Percentiles rank a stretch among this genome's conserved stretches.
phyloP scores from a whole-genome alignment of 2,797 vertebrate species.

The Choloepus didactylus region DNA sequence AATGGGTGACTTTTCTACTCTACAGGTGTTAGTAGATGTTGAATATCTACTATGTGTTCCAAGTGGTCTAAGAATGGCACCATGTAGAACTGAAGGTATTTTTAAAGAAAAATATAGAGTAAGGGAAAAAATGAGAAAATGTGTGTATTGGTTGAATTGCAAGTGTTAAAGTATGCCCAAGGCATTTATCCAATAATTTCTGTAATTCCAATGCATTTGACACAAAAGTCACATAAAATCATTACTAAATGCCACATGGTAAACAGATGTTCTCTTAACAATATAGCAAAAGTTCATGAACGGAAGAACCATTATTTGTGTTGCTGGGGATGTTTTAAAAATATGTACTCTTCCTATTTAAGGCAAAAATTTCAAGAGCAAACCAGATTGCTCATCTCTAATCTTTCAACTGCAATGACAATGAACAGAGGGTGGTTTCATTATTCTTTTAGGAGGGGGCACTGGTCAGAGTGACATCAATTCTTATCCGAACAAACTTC shows the following conservation, averaged over 20 bases:
- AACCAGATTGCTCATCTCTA: conserved; percentile 56
- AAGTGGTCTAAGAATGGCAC: not conserved
- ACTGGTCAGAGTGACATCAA: conserved; percentile 17
- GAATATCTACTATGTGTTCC: conserved; percentile 39
- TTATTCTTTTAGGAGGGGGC: not conserved
- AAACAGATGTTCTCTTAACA: conserved; percentile 61
- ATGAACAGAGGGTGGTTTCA: not conserved
- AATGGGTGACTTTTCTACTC: conserved; percentile 37
- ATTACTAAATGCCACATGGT: conserved; percentile 26
- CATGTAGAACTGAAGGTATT: not conserved
- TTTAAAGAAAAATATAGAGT: conserved; percentile 6
- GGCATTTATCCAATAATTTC: conserved; percentile 33
- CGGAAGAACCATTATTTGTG: conserved; percentile 36
- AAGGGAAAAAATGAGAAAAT: not conserved
- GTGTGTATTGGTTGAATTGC: not conserved
- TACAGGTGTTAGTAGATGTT: conserved; percentile 35
- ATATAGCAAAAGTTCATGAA: conserved; percentile 67
- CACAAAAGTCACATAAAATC: not conserved
- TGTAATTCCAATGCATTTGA: conserved; percentile 50
- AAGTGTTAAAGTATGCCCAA: conserved; percentile 56
- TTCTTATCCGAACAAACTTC: not conserved
- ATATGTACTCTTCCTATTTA: conserved; percentile 54
- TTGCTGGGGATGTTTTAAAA: conserved; percentile 38
- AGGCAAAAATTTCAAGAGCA: conserved; percentile 56
- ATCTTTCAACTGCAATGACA: conserved; percentile 53